Evolutionary conservation across 2,113 vertebrate genomes (phyloP).

Genomic region (Mobula hypostoma): DNA sequence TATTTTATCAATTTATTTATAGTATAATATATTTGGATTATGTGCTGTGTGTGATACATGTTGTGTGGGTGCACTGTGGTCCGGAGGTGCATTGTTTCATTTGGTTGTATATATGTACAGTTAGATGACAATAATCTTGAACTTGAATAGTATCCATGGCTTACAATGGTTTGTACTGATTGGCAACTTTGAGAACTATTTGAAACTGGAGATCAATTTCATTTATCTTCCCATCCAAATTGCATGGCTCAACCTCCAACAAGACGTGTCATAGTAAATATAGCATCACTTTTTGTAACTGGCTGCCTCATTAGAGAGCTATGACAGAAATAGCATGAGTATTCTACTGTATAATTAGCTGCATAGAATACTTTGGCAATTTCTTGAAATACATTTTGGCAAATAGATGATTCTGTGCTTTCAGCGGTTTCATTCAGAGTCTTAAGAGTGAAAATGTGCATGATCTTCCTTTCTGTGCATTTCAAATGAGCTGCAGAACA

Average conservation of each 20-base stretch:
- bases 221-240: conserved; percentile 66
- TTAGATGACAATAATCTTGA: too few relatives aligned
- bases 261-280: conserved; percentile 72
- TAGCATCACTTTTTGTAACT: conserved; percentile 61
- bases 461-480: neutral
- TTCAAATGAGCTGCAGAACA: neutral
- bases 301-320: conserved; percentile 50
- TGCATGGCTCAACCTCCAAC: conserved; percentile 56
- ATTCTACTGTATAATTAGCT: conserved; percentile 44
- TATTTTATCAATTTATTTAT: too few relatives aligned
- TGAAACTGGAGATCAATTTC: conserved; percentile 60
- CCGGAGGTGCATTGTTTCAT: too few relatives aligned
- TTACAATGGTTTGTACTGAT: conserved; percentile 41
- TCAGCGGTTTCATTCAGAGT: neutral
- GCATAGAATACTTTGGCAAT: conserved; percentile 37
- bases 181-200: conserved; percentile 55
- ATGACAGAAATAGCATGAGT: conserved; percentile 42
- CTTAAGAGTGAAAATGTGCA: neutral
- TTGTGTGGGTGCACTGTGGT: too few relatives aligned
- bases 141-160: neutral
- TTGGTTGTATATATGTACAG: too few relatives aligned
- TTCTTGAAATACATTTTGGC: conserved; percentile 30
- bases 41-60: too few relatives aligned
- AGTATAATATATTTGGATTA: too few relatives aligned
- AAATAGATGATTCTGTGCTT: neutral